Evolutionary conservation across 1,140 invertebrate species (phyloP).

Genomic region (Pristionchus pacificus): DNA sequence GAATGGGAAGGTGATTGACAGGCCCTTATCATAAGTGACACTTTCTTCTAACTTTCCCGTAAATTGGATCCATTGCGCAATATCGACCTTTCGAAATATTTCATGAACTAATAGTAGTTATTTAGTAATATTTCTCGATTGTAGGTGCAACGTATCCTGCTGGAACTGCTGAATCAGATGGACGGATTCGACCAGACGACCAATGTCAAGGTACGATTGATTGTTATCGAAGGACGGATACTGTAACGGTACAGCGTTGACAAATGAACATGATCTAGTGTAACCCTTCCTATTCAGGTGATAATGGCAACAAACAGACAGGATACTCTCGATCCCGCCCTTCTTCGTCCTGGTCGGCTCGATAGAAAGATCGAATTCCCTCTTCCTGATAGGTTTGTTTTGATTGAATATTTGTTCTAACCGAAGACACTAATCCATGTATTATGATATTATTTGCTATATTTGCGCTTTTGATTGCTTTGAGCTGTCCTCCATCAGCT

Average conservation of each 20-base stretch:
- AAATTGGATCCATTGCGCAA: no score
- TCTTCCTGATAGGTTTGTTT: constrained; percentile 71
- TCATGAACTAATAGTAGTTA: no score
- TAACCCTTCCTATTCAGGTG: constrained; percentile 65
- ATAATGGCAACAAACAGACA: constrained; percentile 99
- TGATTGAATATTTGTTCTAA: neutral
- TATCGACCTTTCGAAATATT: no score
- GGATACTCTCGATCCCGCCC: constrained; percentile 93
- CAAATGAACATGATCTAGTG: neutral
- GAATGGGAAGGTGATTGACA: no score
- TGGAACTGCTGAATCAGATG: constrained; percentile 98
- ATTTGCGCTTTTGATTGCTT: no score
- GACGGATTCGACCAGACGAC: constrained; percentile 99
- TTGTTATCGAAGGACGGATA: neutral
- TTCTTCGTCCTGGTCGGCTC: constrained; percentile 88
- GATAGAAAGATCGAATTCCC: constrained; percentile 99
- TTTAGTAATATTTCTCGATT: no score
- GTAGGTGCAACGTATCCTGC: constrained; percentile 87
- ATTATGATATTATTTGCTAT: no score
- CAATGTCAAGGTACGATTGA: constrained; percentile 75
- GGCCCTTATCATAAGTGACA: no score
- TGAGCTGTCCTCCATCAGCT: no score
- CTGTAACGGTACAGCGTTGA: neutral
- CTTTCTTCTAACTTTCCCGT: no score
- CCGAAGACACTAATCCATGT: no score